Base-by-base conservation (phyloP, 1,140 invertebrate genomes). In the Cydia fagiglandana region DNA sequence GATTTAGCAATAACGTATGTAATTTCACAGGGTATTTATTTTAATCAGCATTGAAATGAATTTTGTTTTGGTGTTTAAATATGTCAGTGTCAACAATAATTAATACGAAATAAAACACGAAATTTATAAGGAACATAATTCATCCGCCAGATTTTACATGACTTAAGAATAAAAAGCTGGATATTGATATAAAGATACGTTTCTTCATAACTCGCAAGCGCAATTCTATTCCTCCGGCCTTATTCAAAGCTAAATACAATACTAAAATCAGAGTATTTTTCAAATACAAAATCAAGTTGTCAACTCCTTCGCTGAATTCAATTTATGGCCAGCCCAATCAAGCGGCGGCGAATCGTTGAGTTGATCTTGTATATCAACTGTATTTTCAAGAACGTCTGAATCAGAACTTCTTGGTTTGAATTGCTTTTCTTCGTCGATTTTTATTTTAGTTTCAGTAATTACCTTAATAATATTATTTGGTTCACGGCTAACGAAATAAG, bases 281-380 rank as follows among this genome's bases (percentile, higher is more conserved):
- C 20, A 61, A 24, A 61, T n/a, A 61, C 56, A 61, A 24, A 61
- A 24, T 61, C 56, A 61, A 61, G 56, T 61, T 61, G 56, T 61
- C 56, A 61, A 61, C 56, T 61, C 56, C 56, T 61, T 61, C 13
- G 7, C 20, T 24, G 7, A 61, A 61, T 24, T 24, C 56, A 61
- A 61, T 61, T 61, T 61, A 24, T 61, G 56, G 56, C 1, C 17
- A 61, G 56, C 9, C 17, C 56, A 61, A 61, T 61, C 56, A 61
- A 61, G 56, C 50, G n/a, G 50, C 50, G 50, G 15, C 56, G 56
- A 56, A 61, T 17, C 9, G 56, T 61, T 24, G 56, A 24, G 56
- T 61, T 61, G 56, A 61, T 61, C 56, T 61, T 20, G 20, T 24
- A 24, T 20, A 24, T 24, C 20, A 61, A 61, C 20, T 17, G n/a